These are phyloP conservation scores for Lutraria rhynchaena DNA, from an alignment of 1,140 invertebrate species.

Conservation along the genomic window DNA sequence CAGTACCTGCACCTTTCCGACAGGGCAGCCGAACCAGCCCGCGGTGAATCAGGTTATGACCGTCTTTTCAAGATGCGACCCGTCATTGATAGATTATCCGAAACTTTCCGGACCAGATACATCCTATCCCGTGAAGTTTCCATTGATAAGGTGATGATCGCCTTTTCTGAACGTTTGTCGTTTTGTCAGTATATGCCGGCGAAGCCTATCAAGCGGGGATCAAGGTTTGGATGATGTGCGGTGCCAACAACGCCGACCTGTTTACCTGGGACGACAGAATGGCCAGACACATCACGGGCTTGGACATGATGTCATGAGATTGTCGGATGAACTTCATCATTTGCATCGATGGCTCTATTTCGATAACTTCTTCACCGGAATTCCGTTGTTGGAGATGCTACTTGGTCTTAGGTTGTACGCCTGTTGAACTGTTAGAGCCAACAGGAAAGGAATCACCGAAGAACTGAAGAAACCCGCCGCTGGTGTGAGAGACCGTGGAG, in stretches of 20 bases:
- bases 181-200: constrained; percentile 80
- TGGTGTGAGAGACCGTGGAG: neutral
- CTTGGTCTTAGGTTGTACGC: constrained; percentile 19
- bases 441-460: neutral
- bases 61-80: neutral
- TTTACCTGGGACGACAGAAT: constrained; percentile 23
- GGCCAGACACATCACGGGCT: constrained; percentile 18
- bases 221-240: constrained; percentile 75
- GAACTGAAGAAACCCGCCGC: neutral
- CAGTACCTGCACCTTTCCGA: too few species aligned
- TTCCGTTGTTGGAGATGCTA: constrained; percentile 11
- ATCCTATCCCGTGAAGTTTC: neutral
- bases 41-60: neutral
- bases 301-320: constrained; percentile 8
- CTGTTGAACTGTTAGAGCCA: constrained; percentile 24
- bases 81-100: neutral
- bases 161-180: constrained; percentile 78
- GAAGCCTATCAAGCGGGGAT: constrained; percentile 82
- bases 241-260: constrained; percentile 55
- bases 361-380: constrained; percentile 23
- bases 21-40: neutral
- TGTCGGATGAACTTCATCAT: neutral
- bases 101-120: neutral
- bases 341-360: neutral
- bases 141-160: constrained; percentile 81